Base-by-base conservation (phyloP, 2,113 vertebrate species). In the Lates calcarifer region DNA sequence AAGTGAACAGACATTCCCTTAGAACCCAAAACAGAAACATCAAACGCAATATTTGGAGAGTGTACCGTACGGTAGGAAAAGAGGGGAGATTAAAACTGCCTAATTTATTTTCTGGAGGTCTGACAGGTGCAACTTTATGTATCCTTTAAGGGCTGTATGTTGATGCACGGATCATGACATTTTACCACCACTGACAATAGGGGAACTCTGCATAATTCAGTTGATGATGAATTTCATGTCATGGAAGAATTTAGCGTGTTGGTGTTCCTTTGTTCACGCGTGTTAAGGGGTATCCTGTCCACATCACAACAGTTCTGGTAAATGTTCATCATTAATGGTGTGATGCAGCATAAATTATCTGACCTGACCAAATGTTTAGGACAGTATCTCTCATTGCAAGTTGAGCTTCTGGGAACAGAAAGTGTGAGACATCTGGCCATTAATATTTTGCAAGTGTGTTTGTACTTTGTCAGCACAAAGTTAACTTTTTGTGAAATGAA, bases 391-490 rank as follows among this genome's bases (percentile, higher is more conserved):
- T 67, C 22, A 35, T 13, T 39, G 53, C n/a, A 55, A 60, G 70
- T 58, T 57, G 18, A 76, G 66, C 49, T 67, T 71, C 56, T 75
- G 75, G 60, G 56, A 71, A 60, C 55, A 68, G 15, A 76, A 33
- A 73, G 49, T 66, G 68, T 65, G 66, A 75, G 56, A 67, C 79
- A 84, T 83, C 69, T 84, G 84, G 26, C 51, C 62, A 72, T 74
- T 84, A 29, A 74, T 65, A 75, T 82, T 75, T 68, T 87, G 39
- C 33, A 24, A 73, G 29, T 74, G 29, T 81, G 55, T 79, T 76
- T 37, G 24, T 53, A 66, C 33, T 65, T 66, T 18, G 56, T 55
- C 75, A 69, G 24, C 31, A 69, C 39, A 83, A 39, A 63, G 76
- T 66, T 35, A 3, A 74, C 57, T 68, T 79, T 79, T 81, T 47